Percentiles rank a stretch among this genome's conserved stretches.
These are phyloP conservation scores for pig (Sus scrofa) DNA, from an alignment of 2,113 vertebrate species.

Conservation along the genomic window DNA sequence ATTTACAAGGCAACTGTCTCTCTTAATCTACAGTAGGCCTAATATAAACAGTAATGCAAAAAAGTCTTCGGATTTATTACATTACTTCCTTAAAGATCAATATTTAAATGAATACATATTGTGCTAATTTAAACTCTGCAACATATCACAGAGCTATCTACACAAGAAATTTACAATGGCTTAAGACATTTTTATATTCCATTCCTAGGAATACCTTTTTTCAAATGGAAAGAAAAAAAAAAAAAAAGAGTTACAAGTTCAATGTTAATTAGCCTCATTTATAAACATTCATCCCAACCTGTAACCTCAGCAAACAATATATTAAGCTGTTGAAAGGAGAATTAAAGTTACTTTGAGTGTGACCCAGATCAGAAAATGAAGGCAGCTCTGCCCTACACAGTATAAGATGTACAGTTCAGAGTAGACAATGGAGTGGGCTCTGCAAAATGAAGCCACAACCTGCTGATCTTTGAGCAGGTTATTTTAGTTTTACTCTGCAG, in stretches of 20 bases:
- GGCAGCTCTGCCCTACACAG: accelerated
- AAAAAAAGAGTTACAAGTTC: slow-evolving; percentile 77
- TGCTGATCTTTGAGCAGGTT: slow-evolving; percentile 47
- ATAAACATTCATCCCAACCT: slow-evolving; percentile 83
- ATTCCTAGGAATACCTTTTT: slow-evolving; percentile 78
- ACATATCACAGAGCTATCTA: slow-evolving; percentile 86
- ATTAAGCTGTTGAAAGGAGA: slow-evolving; percentile 80
- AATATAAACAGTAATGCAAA: slow-evolving; percentile 89
- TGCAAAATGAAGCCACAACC: slow-evolving; percentile 13
- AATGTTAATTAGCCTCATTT: slow-evolving; percentile 87
- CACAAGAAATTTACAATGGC: slow-evolving; percentile 86
- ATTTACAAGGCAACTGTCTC: slow-evolving; percentile 93
- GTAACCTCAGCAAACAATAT: slow-evolving; percentile 77
- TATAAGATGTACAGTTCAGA: neutral
- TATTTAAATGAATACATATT: slow-evolving; percentile 88
- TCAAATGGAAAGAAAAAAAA: slow-evolving; percentile 59
- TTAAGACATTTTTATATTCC: slow-evolving; percentile 86
- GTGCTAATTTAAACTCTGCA: slow-evolving; percentile 87
- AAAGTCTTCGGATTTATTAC: slow-evolving; percentile 88
- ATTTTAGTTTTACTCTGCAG: slow-evolving; percentile 44
- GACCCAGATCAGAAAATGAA: slow-evolving; percentile 71
- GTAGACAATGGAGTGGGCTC: neutral
- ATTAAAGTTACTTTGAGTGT: slow-evolving; percentile 72
- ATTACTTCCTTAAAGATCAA: slow-evolving; percentile 86
- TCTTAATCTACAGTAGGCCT: slow-evolving; percentile 90